A percentile compares a stretch with the other conserved stretches of the same genome.
Evolutionary conservation across 2,888 invertebrate species (phyloP).

Genomic region (Athalia rosae): DNA sequence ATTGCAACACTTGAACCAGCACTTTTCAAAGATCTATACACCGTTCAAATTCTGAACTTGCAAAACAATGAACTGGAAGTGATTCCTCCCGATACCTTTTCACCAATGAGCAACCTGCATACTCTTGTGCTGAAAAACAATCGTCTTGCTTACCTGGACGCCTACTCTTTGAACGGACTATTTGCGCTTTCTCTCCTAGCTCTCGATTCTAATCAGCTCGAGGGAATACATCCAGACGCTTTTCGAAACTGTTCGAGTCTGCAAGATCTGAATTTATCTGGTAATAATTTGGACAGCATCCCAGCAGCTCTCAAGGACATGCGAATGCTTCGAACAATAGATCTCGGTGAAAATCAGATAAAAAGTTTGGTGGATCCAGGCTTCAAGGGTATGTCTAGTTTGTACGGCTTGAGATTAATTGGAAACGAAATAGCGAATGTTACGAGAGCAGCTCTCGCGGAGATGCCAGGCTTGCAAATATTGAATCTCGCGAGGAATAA

Average conservation of each 20-base stretch:
- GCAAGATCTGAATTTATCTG: conserved; percentile 90
- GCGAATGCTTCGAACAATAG: conserved; percentile 87
- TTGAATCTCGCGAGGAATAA: conserved; percentile 90
- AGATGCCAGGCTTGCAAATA: conserved; percentile 85
- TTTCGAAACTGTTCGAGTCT: conserved; percentile 90
- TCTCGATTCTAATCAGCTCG: conserved; percentile 87
- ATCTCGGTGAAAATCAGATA: conserved; percentile 91
- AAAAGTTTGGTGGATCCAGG: conserved; percentile 84
- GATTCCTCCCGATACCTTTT: conserved; percentile 88
- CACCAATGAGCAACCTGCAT: conserved; percentile 91
- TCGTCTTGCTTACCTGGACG: conserved; percentile 86
- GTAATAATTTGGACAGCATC: conserved; percentile 85
- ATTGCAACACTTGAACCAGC: conserved; percentile 85
- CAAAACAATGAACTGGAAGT: conserved; percentile 87
- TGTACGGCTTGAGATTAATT: conserved; percentile 89
- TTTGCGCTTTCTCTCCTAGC: conserved; percentile 88
- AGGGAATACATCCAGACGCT: conserved; percentile 87
- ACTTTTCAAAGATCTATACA: conserved; percentile 88
- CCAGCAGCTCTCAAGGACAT: conserved; percentile 87
- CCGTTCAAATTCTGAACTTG: conserved; percentile 88
- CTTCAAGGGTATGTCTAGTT: conserved; percentile 86
- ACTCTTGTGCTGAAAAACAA: conserved; percentile 88
- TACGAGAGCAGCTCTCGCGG: conserved; percentile 84
- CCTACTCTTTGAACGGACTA: conserved; percentile 87
- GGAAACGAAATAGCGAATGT: conserved; percentile 88